Conservation (phyloP, 2,113 vertebrate species). For the Prunella himalayana region DNA sequence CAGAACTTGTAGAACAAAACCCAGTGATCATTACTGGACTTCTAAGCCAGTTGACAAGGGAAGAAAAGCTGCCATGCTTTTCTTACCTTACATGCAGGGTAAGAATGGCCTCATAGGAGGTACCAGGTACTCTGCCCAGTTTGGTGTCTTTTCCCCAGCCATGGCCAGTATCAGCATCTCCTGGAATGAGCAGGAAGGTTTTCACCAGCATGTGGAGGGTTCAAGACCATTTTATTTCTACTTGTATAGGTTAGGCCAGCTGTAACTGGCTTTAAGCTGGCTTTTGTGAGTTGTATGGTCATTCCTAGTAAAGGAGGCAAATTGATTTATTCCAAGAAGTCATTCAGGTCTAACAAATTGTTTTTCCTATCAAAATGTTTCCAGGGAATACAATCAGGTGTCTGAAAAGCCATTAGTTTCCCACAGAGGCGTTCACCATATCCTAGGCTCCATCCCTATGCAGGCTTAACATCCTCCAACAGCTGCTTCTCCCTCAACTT, state of each 20-base stretch:
- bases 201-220: not conserved
- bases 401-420: not conserved
- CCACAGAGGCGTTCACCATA: not conserved
- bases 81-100: not conserved
- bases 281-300: not conserved
- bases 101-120: not conserved
- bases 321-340: not conserved
- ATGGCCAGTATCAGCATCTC: not conserved
- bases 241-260: not conserved
- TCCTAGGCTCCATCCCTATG: not conserved
- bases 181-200: not conserved
- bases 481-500: not conserved
- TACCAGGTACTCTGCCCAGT: not conserved
- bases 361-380: not conserved
- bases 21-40: not conserved
- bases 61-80: not conserved
- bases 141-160: not conserved
- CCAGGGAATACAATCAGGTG: not conserved
- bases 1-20: not conserved
- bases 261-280: not conserved
- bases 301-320: not conserved
- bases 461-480: not conserved
- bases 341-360: not conserved
- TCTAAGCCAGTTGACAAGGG: not conserved
- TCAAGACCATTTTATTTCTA: not conserved